phyloP scores from a whole-genome alignment of 2,113 vertebrate genomes.

The Peromyscus leucopus region DNA sequence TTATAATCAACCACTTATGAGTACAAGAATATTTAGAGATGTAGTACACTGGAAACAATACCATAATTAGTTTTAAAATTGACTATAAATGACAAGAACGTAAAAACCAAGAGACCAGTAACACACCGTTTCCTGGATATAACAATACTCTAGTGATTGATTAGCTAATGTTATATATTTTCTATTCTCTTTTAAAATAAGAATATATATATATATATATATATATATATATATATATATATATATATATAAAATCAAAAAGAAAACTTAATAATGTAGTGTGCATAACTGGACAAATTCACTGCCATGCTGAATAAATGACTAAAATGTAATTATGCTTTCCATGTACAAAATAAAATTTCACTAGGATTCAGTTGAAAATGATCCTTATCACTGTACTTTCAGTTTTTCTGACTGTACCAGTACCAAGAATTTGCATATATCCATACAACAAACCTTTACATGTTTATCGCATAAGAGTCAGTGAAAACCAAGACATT shows the following conservation, averaged over 20 bases:
- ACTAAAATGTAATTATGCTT: not conserved
- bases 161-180: not conserved
- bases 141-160: slow-evolving; percentile 6
- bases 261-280: slow-evolving; percentile 4
- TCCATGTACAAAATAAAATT: not conserved
- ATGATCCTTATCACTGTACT: not conserved
- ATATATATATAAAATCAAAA: not conserved
- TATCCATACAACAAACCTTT: not conserved
- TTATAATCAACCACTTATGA: slow-evolving; percentile 71
- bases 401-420: not conserved
- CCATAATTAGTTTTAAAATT: slow-evolving; percentile 75
- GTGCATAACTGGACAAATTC: not conserved
- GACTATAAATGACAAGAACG: not conserved
- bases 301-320: slow-evolving; percentile 4
- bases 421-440: not conserved
- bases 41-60: slow-evolving; percentile 59
- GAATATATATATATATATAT: no score
- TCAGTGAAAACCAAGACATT: not conserved
- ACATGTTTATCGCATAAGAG: slow-evolving; percentile 1
- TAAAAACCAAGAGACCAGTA: not conserved
- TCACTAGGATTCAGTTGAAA: not conserved
- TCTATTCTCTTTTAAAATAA: not conserved
- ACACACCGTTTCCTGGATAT: not conserved
- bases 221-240: no score
- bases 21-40: slow-evolving; percentile 69